Percentiles rank a stretch among this genome's conserved stretches.
phyloP scores from a whole-genome alignment of 1,140 invertebrate species.

The Philopotamus ludificatus region DNA sequence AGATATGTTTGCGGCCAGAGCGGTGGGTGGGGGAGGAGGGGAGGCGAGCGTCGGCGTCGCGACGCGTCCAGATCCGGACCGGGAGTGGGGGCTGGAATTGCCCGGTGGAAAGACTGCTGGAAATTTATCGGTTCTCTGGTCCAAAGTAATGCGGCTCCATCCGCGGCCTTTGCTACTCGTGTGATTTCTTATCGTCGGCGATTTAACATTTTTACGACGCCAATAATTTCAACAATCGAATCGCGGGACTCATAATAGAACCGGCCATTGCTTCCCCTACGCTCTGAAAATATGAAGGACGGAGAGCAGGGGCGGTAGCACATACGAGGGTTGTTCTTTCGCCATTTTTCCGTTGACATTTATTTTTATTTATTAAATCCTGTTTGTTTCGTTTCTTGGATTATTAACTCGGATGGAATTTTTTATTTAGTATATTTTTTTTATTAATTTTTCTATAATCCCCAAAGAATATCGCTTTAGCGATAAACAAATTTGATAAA shows the following conservation, averaged over 20 bases:
- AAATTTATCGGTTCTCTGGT: slow-evolving; percentile 22
- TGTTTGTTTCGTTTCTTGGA: too few species aligned
- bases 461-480: too few species aligned
- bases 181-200: slow-evolving; percentile 27
- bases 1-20: background rate
- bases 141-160: slow-evolving; percentile 21
- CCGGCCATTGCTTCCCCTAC: slow-evolving; percentile 9
- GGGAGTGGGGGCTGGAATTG: background rate
- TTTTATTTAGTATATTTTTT: too few species aligned
- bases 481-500: too few species aligned
- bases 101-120: background rate
- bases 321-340: too few species aligned
- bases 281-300: slow-evolving; percentile 1
- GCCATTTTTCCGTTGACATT: too few species aligned
- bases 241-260: background rate
- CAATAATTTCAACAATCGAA: slow-evolving; percentile 36
- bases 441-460: too few species aligned
- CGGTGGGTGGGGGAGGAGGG: background rate
- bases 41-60: too few species aligned
- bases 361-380: too few species aligned
- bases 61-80: background rate
- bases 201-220: slow-evolving; percentile 36
- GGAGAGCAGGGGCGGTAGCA: too few species aligned
- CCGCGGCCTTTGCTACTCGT: slow-evolving; percentile 20
- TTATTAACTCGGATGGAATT: too few species aligned